Conservation (phyloP, 2,888 invertebrate genomes). For the Lagria hirta region DNA sequence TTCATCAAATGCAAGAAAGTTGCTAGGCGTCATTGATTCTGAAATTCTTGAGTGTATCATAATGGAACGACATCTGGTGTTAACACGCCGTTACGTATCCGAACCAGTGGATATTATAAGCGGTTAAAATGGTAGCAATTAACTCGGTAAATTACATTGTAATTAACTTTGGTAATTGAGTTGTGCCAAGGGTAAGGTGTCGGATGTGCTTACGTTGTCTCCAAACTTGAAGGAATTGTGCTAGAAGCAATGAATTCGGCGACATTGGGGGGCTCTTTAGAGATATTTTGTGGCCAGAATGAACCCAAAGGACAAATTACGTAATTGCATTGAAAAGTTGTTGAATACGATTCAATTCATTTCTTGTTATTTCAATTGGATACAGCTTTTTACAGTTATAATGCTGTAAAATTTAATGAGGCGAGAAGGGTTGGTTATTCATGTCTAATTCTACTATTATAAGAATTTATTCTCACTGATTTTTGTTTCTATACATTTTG, state of each 20-base stretch:
- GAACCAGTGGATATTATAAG: constrained; percentile 32
- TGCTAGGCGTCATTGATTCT: constrained; percentile 15
- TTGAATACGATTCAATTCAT: too few species aligned
- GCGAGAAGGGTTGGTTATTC: too few species aligned
- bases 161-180: constrained; percentile 37
- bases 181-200: constrained; percentile 25
- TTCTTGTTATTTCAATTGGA: too few species aligned
- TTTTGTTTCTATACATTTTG: too few species aligned
- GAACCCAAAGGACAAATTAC: constrained; percentile 5
- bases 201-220: constrained; percentile 23
- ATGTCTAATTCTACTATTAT: too few species aligned
- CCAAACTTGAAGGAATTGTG: constrained; percentile 11
- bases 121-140: constrained; percentile 37
- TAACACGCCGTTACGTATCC: constrained; percentile 27
- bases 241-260: constrained; percentile 13
- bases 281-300: constrained; percentile 9
- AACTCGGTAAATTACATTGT: constrained; percentile 37
- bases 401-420: too few species aligned
- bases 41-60: constrained; percentile 14
- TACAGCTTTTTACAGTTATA: too few species aligned
- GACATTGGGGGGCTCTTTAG: constrained; percentile 9
- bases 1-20: constrained; percentile 23
- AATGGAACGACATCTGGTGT: constrained; percentile 29
- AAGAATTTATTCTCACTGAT: too few species aligned
- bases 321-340: constrained; percentile 17